phyloP scores from a whole-genome alignment of 2,113 vertebrate genomes.

The Lamprologus tigripictilis region DNA sequence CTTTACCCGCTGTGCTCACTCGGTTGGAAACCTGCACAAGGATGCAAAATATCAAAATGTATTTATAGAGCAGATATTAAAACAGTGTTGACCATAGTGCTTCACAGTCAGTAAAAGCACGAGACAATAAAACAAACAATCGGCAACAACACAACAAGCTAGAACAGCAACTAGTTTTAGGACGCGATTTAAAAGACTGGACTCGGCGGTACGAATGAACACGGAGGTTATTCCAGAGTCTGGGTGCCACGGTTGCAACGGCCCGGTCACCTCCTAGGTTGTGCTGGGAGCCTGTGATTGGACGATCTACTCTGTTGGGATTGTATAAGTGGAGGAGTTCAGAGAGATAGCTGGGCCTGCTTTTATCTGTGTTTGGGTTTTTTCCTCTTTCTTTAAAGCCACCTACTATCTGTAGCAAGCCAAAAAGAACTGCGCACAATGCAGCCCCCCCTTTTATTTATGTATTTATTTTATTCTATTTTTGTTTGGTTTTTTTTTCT shows the following conservation, averaged over 20 bases:
- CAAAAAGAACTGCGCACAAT: too few species aligned
- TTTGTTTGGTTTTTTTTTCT: too few species aligned
- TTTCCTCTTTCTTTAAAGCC: too few species aligned
- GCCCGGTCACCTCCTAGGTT: background rate
- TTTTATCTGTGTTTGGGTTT: too few species aligned
- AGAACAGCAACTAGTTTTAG: background rate
- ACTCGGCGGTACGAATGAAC: background rate
- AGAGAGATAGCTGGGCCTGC: background rate
- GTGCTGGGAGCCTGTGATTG: background rate
- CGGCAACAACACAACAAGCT: background rate
- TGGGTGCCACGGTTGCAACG: accelerated
- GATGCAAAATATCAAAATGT: background rate
- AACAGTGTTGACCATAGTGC: accelerated
- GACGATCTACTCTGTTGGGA: background rate
- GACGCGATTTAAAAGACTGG: background rate
- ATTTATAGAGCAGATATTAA: background rate
- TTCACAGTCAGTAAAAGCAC: accelerated
- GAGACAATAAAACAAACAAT: background rate
- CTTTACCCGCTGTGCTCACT: slow-evolving; percentile 27
- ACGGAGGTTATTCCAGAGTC: background rate
- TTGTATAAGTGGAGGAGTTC: background rate
- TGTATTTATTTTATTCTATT: too few species aligned
- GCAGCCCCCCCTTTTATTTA: too few species aligned
- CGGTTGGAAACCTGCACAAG: slow-evolving; percentile 60
- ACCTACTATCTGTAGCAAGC: too few species aligned